Evolutionary conservation across 2,113 vertebrate genomes (phyloP), one percentile per base, ranked within the genome.

Genomic region (Zonotrichia leucophrys): DNA sequence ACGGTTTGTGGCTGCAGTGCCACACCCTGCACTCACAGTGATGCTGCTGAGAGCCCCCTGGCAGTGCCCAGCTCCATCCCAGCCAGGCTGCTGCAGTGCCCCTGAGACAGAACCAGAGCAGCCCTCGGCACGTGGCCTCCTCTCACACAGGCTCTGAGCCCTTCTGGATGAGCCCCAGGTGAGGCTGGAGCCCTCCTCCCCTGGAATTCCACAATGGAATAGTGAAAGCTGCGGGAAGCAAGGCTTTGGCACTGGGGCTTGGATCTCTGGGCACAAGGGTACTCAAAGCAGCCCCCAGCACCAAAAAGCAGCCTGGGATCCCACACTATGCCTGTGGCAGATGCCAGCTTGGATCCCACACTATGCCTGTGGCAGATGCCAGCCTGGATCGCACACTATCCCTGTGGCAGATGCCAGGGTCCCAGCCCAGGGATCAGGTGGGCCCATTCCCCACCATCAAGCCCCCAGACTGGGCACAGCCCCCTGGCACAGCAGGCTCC

Each of bases 1-100:
- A 19, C 1, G 0, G 12, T 21, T 0, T 4, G 7, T 25, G 46
- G 35, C n/a, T 23, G 9, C 12, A 1, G 5, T 39, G 28, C 7
- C 47, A n/a, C 9, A 0, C 12, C 58, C 73, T 18, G 39, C 42
- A 30, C 17, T 28, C 19, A 37, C 19, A 19, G 46, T 5, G 47
- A 21, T 0, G 0, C 28, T 35, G 80, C 84, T 4, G 2, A 19
- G n/a, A 55, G 35, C 19, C 4, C 30, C 31, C 49, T 50, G 19
- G 9, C 25, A 10, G 25, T 0, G 19, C 14, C 18, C 69, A 16
- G 53, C 39, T 23, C 5, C 33, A 44, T 1, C 55, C 67, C 9
- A 6, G 62, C 37, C 35, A 18, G 41, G 56, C 50, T 56, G 56
- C 46, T 7, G 10, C 24, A 35, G 31, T 0, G 2, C 3, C 37